phyloP scores from a whole-genome alignment of 2,888 invertebrate genomes.

The Cerastis leucographa region DNA sequence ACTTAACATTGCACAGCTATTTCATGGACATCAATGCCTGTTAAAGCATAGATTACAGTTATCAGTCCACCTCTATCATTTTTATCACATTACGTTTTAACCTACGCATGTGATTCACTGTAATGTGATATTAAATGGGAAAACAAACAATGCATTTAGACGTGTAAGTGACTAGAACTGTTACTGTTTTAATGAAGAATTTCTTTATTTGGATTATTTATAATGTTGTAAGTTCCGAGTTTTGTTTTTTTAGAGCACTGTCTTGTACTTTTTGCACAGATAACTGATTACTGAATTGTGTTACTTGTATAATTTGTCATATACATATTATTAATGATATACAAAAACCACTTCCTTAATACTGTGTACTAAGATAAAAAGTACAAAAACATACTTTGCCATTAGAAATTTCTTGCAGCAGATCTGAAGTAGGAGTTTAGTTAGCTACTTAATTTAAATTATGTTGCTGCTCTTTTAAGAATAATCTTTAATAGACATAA shows the following conservation, averaged over 20 bases:
- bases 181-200: conserved; percentile 2
- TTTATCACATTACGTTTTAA: conserved; percentile 56
- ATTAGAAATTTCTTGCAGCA: not conserved
- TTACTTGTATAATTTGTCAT: not conserved
- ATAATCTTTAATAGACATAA: not conserved
- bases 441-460: not conserved
- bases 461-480: not conserved
- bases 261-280: conserved; percentile 15
- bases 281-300: too few species aligned
- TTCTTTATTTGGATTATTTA: conserved; percentile 29
- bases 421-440: not conserved
- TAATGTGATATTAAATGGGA: conserved; percentile 50
- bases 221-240: conserved; percentile 43
- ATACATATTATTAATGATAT: not conserved
- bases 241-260: conserved; percentile 20
- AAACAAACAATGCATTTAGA: conserved; percentile 49
- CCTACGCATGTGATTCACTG: conserved; percentile 56
- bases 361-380: not conserved
- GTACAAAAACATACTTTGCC: not conserved
- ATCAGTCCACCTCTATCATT: conserved; percentile 59
- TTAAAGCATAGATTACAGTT: conserved; percentile 62
- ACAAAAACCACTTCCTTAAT: not conserved
- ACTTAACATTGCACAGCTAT: conserved; percentile 47
- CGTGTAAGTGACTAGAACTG: conserved; percentile 7
- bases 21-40: conserved; percentile 50